Conservation (phyloP, 1,140 invertebrate genomes). For the Nephotettix cincticeps region DNA sequence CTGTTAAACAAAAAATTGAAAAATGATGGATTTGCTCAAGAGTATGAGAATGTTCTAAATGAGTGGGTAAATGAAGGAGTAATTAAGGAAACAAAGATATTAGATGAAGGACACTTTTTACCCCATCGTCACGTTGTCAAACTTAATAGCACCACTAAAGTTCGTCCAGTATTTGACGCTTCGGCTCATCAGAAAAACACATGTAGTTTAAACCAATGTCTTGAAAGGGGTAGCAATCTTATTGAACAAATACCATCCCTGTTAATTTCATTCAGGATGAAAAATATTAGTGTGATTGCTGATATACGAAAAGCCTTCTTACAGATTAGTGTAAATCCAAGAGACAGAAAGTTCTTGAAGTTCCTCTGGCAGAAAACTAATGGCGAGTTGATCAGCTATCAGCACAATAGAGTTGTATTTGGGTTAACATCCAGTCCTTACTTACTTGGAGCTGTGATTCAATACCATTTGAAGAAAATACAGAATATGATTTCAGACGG, state of each 20-base stretch:
- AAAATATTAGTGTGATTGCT: constrained; percentile 43
- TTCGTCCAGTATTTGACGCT: constrained; percentile 44
- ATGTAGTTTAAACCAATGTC: constrained; percentile 46
- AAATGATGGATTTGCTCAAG: constrained; percentile 12
- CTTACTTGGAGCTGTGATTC: neutral
- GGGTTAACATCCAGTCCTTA: neutral
- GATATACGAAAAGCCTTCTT: constrained; percentile 50
- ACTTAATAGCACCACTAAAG: constrained; percentile 36
- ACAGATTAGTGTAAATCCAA: constrained; percentile 42
- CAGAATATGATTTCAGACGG: neutral
- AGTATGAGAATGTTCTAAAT: constrained; percentile 42
- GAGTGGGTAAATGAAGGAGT: constrained; percentile 42
- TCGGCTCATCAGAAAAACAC: constrained; percentile 36
- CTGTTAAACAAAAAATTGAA: too few relatives aligned
- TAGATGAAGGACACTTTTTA: constrained; percentile 38
- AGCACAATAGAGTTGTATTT: neutral
- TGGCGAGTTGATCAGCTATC: too few relatives aligned
- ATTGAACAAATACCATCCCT: constrained; percentile 46
- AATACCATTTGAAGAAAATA: neutral
- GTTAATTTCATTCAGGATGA: constrained; percentile 45
- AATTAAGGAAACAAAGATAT: constrained; percentile 40
- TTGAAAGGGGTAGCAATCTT: constrained; percentile 45
- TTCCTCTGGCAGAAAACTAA: constrained; percentile 44
- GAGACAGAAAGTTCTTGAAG: constrained; percentile 43
- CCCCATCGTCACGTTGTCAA: constrained; percentile 44